A percentile compares a stretch with the other conserved stretches of the same genome.
Evolutionary conservation across 2,888 invertebrate genomes (phyloP).

Genomic region (Phoronis australis): DNA sequence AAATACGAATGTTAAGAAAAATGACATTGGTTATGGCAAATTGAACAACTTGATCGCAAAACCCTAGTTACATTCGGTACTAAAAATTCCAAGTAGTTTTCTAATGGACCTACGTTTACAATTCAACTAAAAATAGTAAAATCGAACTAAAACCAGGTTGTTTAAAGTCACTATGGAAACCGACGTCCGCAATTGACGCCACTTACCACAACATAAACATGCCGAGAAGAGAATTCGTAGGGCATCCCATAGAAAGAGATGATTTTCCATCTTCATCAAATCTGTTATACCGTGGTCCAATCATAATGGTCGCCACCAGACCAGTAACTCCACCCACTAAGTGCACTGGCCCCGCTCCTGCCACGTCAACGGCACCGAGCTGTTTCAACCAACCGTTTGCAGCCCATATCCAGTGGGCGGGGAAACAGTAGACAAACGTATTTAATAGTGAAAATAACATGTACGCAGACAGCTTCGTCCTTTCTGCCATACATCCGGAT

Average conservation of each 20-base stretch:
- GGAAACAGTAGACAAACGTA: slow-evolving; percentile 46
- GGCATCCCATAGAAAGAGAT: slow-evolving; percentile 25
- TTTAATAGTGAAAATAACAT: slow-evolving; percentile 42
- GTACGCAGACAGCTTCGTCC: slow-evolving; percentile 41
- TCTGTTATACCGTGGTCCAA: slow-evolving; percentile 38
- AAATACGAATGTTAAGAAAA: too few species aligned
- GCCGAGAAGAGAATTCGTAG: too few species aligned
- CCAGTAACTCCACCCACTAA: too few species aligned
- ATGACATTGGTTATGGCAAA: too few species aligned
- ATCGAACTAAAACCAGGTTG: too few species aligned
- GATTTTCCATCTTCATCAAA: slow-evolving; percentile 21
- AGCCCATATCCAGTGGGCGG: slow-evolving; percentile 54
- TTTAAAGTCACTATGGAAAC: too few species aligned
- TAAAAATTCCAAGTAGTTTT: too few species aligned
- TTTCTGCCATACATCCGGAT: too few species aligned
- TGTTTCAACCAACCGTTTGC: slow-evolving; percentile 53
- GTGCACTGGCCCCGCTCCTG: slow-evolving; percentile 76
- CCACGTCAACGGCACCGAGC: slow-evolving; percentile 85
- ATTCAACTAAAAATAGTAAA: too few species aligned
- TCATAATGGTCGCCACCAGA: slow-evolving; percentile 43
- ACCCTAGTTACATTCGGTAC: too few species aligned
- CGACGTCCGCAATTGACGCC: not conserved
- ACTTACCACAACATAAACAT: slow-evolving; percentile 48
- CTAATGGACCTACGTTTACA: too few species aligned
- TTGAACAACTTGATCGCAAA: too few species aligned